Conservation (phyloP, 2,888 invertebrate species). For the Rugalucina vietnamica region DNA sequence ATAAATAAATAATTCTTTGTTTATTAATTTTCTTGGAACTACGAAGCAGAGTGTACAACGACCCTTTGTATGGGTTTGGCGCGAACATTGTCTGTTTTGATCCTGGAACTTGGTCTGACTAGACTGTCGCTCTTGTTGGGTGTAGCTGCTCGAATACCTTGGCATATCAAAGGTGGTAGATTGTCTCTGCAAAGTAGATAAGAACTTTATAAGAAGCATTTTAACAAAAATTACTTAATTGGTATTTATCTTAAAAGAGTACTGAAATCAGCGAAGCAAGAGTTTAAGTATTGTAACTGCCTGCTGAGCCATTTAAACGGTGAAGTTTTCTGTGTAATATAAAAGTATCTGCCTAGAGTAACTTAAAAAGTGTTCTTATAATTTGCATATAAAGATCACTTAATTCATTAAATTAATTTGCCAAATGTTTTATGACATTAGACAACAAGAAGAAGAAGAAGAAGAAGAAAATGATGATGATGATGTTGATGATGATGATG, state of each 20-base stretch:
- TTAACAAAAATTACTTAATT: not conserved
- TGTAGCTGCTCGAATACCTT: conserved; percentile 19
- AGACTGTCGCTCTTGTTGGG: not conserved
- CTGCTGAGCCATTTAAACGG: not conserved
- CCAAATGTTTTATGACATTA: not conserved
- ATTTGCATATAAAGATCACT: no score
- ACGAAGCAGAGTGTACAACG: conserved; percentile 38
- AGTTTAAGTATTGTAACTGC: no score
- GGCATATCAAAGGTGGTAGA: conserved; percentile 51
- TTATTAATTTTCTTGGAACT: no score
- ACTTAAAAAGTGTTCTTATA: no score
- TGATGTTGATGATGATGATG: conserved; percentile 29
- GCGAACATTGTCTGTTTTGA: not conserved
- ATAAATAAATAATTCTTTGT: no score
- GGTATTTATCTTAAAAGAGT: not conserved
- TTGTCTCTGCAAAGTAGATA: conserved; percentile 32
- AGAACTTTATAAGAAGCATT: not conserved
- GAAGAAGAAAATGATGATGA: conserved; percentile 14
- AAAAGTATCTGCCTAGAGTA: not conserved
- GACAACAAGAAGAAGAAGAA: not conserved
- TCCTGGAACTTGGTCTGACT: not conserved
- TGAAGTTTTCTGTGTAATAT: not conserved
- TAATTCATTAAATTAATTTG: no score
- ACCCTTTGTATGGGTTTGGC: conserved; percentile 45
- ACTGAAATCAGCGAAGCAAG: not conserved